Percentiles rank a stretch among this genome's conserved stretches.
Evolutionary conservation across 2,797 vertebrate species (phyloP).

Genomic region (Chelidonichthys spinosus): DNA sequence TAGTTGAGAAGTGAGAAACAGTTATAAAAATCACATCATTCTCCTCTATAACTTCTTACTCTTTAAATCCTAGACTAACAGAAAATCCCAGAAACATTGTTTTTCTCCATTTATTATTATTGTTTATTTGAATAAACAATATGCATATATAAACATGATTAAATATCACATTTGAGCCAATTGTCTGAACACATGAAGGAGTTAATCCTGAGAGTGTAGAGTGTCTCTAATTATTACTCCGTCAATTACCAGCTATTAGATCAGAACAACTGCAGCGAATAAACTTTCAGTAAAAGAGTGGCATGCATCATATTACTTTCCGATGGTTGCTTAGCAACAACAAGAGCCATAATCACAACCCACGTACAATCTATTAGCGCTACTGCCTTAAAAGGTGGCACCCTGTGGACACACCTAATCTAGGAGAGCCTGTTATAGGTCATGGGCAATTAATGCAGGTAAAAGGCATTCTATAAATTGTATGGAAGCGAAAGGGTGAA

Average conservation of each 20-base stretch:
- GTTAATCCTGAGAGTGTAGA: neutral
- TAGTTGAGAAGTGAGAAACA: neutral
- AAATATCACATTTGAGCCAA: neutral
- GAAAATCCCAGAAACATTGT: too few relatives aligned
- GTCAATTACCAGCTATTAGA: neutral
- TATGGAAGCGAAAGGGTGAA: conserved; percentile 2
- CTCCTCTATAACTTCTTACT: neutral
- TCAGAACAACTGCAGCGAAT: neutral
- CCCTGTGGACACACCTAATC: conserved; percentile 27
- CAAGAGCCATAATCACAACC: conserved; percentile 15
- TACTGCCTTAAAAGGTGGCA: conserved; percentile 2
- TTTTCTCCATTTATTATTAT: too few relatives aligned
- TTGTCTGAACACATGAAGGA: neutral
- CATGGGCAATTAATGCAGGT: conserved; percentile 23
- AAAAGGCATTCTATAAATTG: conserved; percentile 2
- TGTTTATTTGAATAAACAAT: neutral
- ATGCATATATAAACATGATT: neutral
- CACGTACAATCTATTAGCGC: conserved; percentile 23
- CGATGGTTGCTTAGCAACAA: conserved; percentile 55
- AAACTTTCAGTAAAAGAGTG: conserved; percentile 1
- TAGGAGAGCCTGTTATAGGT: conserved; percentile 22
- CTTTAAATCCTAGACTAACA: too few relatives aligned
- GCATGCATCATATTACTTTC: conserved; percentile 6
- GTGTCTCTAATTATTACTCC: neutral
- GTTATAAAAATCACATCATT: neutral